Percentiles rank a stretch among this genome's conserved stretches.
Evolutionary conservation across 2,888 invertebrate species (phyloP).

Genomic region (Geophilus truncorum): DNA sequence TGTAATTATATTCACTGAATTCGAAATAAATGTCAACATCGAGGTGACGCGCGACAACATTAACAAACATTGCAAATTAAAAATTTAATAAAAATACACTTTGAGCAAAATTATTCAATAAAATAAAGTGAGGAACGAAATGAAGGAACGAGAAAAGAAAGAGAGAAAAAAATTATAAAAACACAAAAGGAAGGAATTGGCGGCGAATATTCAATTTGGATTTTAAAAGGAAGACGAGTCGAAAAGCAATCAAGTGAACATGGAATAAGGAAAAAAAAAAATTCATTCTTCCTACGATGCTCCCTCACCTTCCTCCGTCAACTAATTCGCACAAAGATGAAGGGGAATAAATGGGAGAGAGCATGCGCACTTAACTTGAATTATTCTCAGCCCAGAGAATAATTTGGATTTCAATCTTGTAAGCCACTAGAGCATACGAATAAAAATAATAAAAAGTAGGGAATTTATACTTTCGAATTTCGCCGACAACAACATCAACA

Average conservation of each 20-base stretch:
- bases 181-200: slow-evolving; percentile 3
- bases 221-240: slow-evolving; percentile 27
- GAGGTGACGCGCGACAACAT: neutral
- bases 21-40: neutral
- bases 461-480: neutral
- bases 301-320: slow-evolving; percentile 9
- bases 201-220: slow-evolving; percentile 24
- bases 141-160: neutral
- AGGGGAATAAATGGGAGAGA: slow-evolving; percentile 13
- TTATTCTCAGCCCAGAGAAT: slow-evolving; percentile 12
- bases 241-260: slow-evolving; percentile 25
- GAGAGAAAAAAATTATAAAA: neutral
- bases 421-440: neutral
- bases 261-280: neutral
- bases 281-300: neutral
- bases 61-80: neutral
- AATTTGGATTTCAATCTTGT: slow-evolving; percentile 21
- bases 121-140: neutral
- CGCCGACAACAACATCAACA: neutral
- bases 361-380: slow-evolving; percentile 16
- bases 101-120: neutral
- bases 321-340: slow-evolving; percentile 25
- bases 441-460: neutral
- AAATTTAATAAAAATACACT: neutral
- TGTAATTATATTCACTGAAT: slow-evolving; percentile 1